Conservation (phyloP, 2,888 invertebrate species). For the Mantis religiosa region DNA sequence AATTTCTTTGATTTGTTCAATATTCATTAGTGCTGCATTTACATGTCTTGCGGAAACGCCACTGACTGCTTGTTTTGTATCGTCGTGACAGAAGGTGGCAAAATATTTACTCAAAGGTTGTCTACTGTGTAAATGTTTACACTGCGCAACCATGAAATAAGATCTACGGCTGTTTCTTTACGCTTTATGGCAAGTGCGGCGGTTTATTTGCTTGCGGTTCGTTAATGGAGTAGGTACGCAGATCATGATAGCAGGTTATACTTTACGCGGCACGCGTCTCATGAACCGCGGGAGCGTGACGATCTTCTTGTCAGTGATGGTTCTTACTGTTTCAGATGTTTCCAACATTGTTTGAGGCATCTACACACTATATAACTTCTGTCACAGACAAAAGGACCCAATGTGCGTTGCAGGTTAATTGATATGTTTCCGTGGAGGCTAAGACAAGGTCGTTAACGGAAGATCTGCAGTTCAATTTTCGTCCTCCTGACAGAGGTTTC, state of each 20-base stretch:
- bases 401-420: too few species aligned
- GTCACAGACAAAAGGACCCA: too few species aligned
- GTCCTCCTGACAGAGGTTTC: too few species aligned
- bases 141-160: neutral
- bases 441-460: too few species aligned
- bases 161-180: neutral
- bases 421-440: too few species aligned
- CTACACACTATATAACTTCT: too few species aligned
- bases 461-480: too few species aligned
- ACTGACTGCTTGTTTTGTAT: neutral
- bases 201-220: neutral
- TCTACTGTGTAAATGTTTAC: neutral
- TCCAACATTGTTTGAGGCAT: neutral
- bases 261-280: neutral
- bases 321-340: neutral
- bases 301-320: neutral
- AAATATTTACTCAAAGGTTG: neutral
- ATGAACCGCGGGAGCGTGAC: neutral
- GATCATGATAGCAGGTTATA: neutral
- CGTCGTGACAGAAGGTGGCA: neutral
- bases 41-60: neutral
- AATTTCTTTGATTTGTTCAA: too few species aligned
- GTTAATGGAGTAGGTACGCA: neutral
- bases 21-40: too few species aligned
- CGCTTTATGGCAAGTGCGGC: neutral